phyloP scores from a whole-genome alignment of 2,113 vertebrate species.

The Dascyllus trimaculatus region DNA sequence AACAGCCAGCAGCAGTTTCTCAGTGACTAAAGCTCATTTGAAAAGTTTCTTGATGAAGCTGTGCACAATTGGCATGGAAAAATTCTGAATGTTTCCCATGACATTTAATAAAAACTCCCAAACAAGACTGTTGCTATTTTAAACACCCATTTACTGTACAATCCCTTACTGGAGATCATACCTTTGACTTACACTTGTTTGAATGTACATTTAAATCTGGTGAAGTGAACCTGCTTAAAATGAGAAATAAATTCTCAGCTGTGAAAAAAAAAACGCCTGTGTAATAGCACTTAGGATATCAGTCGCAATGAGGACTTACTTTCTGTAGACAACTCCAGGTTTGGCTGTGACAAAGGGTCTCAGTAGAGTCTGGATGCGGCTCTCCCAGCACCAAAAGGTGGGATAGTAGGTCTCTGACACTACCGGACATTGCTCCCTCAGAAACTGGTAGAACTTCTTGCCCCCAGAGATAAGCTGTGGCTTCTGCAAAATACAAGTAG shows the following conservation, averaged over 20 bases:
- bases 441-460: slow-evolving; percentile 92
- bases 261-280: background rate
- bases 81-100: background rate
- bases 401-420: slow-evolving; percentile 98
- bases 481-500: slow-evolving; percentile 86
- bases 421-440: slow-evolving; percentile 93
- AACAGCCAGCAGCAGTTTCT: slow-evolving; percentile 23
- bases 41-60: background rate
- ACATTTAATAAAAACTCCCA: background rate
- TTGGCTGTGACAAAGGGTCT: slow-evolving; percentile 96
- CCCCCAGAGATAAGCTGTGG: slow-evolving; percentile 94
- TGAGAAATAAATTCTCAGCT: background rate
- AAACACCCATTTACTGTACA: background rate
- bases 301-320: slow-evolving; percentile 85
- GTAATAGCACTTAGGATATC: background rate
- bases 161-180: background rate
- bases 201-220: background rate
- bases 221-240: background rate
- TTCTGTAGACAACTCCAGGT: slow-evolving; percentile 93
- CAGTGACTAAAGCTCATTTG: slow-evolving; percentile 1
- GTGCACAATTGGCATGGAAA: slow-evolving; percentile 8
- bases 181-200: background rate
- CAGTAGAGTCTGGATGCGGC: slow-evolving; percentile 93
- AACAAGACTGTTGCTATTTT: background rate
- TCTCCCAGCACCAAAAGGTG: slow-evolving; percentile 99